phyloP scores from a whole-genome alignment of 2,113 vertebrate species.

The Balaeniceps rex region DNA sequence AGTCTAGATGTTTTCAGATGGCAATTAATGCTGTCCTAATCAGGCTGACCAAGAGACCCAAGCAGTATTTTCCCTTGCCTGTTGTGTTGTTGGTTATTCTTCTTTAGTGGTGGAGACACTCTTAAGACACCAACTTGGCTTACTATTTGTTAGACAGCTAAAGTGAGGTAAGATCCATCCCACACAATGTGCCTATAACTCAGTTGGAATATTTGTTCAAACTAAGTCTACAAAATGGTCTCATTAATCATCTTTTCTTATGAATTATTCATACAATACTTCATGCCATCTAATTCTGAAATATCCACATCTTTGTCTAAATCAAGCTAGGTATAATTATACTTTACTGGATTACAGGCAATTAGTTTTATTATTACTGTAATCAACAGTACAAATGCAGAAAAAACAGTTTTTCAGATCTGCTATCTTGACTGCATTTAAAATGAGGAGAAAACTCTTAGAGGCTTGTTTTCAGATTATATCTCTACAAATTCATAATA shows the following conservation, averaged over 20 bases:
- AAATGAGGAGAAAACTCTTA: not conserved
- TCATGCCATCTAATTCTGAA: not conserved
- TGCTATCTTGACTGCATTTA: constrained; percentile 11
- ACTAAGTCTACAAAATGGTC: not conserved
- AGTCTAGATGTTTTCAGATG: not conserved
- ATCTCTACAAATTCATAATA: not conserved
- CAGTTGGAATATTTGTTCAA: not conserved
- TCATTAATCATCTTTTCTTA: not conserved
- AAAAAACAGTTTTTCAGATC: not conserved
- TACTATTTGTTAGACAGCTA: not conserved
- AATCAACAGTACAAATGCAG: constrained; percentile 35
- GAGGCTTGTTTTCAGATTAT: not conserved
- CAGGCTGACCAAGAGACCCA: not conserved
- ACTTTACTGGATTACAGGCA: constrained; percentile 26
- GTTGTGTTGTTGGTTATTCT: not conserved
- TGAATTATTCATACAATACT: constrained; percentile 31
- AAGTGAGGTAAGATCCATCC: not conserved
- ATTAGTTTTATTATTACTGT: constrained; percentile 41
- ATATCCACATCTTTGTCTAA: constrained; percentile 15
- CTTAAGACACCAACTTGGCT: not conserved
- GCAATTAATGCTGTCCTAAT: not conserved
- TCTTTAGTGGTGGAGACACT: not conserved
- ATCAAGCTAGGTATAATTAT: constrained; percentile 38
- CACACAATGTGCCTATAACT: not conserved
- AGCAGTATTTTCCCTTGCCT: not conserved